Percentiles rank a stretch among this genome's conserved stretches.
phyloP scores from a whole-genome alignment of 2,797 vertebrate species.

The Pipistrellus kuhlii region DNA sequence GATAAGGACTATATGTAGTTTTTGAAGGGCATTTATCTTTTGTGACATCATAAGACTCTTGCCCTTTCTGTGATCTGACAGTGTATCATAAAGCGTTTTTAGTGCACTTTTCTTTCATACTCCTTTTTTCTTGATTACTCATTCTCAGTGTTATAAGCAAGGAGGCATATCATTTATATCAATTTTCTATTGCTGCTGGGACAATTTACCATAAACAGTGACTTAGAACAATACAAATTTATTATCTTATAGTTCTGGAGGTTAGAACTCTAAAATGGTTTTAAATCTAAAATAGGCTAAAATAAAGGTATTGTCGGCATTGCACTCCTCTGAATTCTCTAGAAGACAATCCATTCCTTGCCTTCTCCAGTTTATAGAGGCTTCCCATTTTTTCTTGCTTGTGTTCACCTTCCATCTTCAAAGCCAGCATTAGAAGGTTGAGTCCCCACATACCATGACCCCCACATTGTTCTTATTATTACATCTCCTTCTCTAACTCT shows the following conservation, averaged over 20 bases:
- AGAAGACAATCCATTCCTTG: not conserved
- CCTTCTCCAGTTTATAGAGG: not conserved
- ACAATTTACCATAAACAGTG: not conserved
- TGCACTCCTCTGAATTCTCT: not conserved
- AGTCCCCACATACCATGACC: not conserved
- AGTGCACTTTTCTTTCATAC: not conserved
- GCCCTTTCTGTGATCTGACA: slow-evolving; percentile 20
- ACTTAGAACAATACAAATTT: not conserved
- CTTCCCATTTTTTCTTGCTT: not conserved
- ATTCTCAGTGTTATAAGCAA: not conserved
- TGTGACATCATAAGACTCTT: not conserved
- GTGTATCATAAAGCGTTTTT: slow-evolving; percentile 7
- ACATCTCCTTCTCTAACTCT: not conserved
- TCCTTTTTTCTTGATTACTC: slow-evolving; percentile 41
- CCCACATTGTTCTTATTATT: not conserved
- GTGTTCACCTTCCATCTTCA: not conserved
- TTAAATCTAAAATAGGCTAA: not conserved
- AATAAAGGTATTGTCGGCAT: not conserved
- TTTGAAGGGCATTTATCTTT: slow-evolving; percentile 57
- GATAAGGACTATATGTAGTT: not conserved
- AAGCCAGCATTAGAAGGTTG: not conserved
- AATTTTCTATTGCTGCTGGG: not conserved
- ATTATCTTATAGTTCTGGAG: not conserved
- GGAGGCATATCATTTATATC: not conserved
- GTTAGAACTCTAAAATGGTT: not conserved